phyloP scores from a whole-genome alignment of 2,888 invertebrate genomes.

The Atrina japonica region DNA sequence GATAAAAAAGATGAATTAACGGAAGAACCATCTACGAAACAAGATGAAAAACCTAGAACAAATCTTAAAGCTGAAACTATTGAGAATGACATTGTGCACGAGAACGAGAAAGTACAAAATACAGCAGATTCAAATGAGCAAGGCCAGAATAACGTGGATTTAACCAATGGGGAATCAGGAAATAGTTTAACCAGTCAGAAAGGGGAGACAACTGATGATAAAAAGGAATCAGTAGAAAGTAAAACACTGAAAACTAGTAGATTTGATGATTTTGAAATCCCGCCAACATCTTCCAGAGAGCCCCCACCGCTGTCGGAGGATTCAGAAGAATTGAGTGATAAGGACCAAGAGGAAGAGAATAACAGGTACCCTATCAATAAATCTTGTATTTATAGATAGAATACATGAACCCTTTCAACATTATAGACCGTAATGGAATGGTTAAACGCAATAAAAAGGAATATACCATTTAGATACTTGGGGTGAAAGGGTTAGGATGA shows the following conservation, averaged over 20 bases:
- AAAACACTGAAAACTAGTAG: not conserved
- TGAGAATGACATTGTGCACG: not conserved
- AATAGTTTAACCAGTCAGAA: conserved; percentile 15
- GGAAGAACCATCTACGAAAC: conserved; percentile 5
- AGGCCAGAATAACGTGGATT: not conserved
- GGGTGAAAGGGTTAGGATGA: no score
- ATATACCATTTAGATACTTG: no score
- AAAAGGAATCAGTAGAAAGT: not conserved
- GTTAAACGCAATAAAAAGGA: no score
- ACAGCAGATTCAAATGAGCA: conserved; percentile 1
- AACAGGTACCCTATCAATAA: no score
- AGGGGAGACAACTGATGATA: conserved; percentile 14
- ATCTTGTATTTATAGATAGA: no score
- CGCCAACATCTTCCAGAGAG: conserved; percentile 20
- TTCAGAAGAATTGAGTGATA: conserved; percentile 17
- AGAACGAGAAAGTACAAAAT: not conserved
- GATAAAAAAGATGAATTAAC: conserved; percentile 6
- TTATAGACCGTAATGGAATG: no score
- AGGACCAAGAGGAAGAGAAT: conserved; percentile 18
- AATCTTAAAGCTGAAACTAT: not conserved
- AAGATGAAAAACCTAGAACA: not conserved
- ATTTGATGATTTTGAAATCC: conserved; percentile 32
- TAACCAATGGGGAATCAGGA: not conserved
- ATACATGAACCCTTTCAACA: no score
- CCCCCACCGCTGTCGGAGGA: conserved; percentile 38